phyloP scores from a whole-genome alignment of 2,888 invertebrate genomes.

The Lottia gigantea region DNA sequence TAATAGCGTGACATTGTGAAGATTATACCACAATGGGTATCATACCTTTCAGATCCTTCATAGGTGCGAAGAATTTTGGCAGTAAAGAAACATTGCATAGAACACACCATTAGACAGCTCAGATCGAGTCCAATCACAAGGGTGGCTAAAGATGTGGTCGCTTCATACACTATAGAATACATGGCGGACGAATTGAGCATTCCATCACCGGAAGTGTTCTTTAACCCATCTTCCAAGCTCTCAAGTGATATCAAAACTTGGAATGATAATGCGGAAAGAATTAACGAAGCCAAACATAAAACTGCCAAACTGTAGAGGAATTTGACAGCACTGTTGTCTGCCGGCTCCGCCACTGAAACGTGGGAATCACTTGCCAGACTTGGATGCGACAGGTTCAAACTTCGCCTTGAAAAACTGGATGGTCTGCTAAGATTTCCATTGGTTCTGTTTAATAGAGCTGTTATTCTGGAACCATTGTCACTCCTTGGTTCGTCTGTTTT shows the following conservation, averaged over 20 bases:
- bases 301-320: conserved; percentile 77
- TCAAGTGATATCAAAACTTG: conserved; percentile 83
- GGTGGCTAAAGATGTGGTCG: conserved; percentile 88
- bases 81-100: conserved; percentile 92
- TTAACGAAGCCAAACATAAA: conserved; percentile 84
- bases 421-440: conserved; percentile 47
- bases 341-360: conserved; percentile 20
- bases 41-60: conserved; percentile 79
- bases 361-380: conserved; percentile 31
- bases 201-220: conserved; percentile 4
- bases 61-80: conserved; percentile 90
- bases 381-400: conserved; percentile 33
- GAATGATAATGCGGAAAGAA: conserved; percentile 82
- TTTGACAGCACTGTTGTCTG: conserved; percentile 15
- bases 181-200: conserved; percentile 33
- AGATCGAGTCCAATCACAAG: conserved; percentile 88
- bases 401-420: conserved; percentile 28
- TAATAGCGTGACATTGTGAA: no score
- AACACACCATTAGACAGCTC: conserved; percentile 91
- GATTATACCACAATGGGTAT: not conserved
- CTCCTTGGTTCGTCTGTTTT: conserved; percentile 44
- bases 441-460: conserved; percentile 34
- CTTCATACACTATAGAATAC: conserved; percentile 85
- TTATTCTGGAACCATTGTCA: conserved; percentile 40
- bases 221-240: conserved; percentile 40